These are phyloP conservation scores for Otolemur garnettii DNA, from an alignment of 2,113 vertebrate species.

Conservation along the genomic window DNA sequence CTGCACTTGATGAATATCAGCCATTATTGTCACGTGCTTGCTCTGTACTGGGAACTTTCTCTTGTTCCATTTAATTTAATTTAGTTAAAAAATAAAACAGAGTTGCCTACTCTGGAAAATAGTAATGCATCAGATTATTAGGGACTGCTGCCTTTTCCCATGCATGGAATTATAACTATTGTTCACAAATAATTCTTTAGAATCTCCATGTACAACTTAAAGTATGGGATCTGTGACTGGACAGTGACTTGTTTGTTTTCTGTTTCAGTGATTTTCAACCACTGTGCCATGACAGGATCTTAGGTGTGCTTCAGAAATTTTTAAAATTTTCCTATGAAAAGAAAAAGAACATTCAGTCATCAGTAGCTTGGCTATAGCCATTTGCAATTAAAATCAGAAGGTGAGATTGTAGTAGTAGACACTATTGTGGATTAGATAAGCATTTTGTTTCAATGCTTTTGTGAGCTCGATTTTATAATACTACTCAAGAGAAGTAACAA, in stretches of 20 bases:
- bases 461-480: neutral
- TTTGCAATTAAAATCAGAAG: neutral
- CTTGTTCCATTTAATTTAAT: neutral
- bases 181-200: neutral
- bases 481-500: neutral
- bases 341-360: neutral
- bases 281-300: too few species aligned
- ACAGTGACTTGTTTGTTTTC: neutral
- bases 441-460: constrained; percentile 12
- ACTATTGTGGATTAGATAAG: neutral
- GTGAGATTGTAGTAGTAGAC: neutral
- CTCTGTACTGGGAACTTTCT: neutral
- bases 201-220: neutral
- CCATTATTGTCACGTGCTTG: neutral
- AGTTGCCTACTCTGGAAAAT: neutral
- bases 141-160: neutral
- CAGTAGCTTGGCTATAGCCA: neutral
- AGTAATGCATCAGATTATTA: neutral
- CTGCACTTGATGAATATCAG: neutral
- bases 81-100: neutral
- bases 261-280: too few species aligned
- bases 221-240: neutral
- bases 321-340: neutral
- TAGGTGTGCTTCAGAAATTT: too few species aligned
- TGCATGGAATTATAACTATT: neutral